Percentiles rank a stretch among this genome's conserved stretches.
These are phyloP conservation scores for Cheilosia vernalis DNA, from an alignment of 2,888 invertebrate species.

Conservation along the genomic window DNA sequence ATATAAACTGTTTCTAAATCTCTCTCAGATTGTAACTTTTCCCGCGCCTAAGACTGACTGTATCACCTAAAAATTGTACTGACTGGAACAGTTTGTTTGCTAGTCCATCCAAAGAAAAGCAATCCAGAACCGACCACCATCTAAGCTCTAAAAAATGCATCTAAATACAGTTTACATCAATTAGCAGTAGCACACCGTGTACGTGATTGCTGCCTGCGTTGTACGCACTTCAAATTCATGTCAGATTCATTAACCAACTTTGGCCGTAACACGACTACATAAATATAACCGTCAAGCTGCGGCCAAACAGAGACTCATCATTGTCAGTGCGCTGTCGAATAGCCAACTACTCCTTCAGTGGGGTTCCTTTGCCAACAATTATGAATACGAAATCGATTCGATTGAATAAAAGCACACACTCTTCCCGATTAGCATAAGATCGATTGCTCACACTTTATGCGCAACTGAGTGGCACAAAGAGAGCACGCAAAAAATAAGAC, in stretches of 20 bases:
- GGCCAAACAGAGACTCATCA: conserved; percentile 61
- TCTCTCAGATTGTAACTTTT: no score
- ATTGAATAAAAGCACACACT: conserved; percentile 23
- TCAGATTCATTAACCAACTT: conserved; percentile 63
- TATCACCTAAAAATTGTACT: no score
- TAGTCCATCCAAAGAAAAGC: no score
- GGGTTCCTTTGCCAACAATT: conserved; percentile 21
- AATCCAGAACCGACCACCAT: no score
- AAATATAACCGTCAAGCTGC: conserved; percentile 60
- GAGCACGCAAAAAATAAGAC: conserved; percentile 56
- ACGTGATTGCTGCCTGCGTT: neutral
- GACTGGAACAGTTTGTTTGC: no score
- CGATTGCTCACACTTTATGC: conserved; percentile 67
- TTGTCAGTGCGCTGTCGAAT: conserved; percentile 52
- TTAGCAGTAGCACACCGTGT: no score
- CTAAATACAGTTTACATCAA: no score
- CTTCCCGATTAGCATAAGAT: conserved; percentile 68
- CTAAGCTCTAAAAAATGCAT: no score
- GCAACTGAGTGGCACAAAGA: conserved; percentile 53
- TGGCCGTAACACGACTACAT: conserved; percentile 58
- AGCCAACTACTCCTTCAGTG: conserved; percentile 28
- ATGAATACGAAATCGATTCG: conserved; percentile 46
- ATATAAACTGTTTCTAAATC: no score
- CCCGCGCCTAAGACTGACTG: no score
- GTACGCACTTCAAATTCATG: conserved; percentile 1